A percentile compares a stretch with the other conserved stretches of the same genome.
Conservation (phyloP, 2,797 vertebrate genomes). For the Merluccius polli region DNA sequence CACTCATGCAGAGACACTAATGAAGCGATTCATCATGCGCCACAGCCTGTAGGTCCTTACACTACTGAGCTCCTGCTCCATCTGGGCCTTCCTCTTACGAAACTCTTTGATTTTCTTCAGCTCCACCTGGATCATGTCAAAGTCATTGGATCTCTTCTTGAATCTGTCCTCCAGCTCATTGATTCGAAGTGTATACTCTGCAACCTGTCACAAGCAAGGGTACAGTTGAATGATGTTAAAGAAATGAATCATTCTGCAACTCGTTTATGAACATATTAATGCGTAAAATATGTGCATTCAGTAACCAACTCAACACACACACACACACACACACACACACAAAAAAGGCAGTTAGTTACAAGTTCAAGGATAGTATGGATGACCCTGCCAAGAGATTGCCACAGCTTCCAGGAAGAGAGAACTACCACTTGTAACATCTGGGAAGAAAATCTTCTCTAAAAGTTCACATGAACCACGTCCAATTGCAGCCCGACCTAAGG, state of each 20-base stretch:
- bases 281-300: conserved; percentile 7
- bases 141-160: conserved; percentile 72
- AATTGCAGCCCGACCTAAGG: conserved; percentile 35
- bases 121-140: conserved; percentile 74
- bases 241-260: background rate
- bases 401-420: conserved; percentile 40
- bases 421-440: conserved; percentile 33
- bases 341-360: conserved; percentile 21
- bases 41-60: too few species aligned
- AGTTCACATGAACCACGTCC: conserved; percentile 47
- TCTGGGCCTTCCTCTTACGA: conserved; percentile 68
- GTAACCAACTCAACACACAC: background rate
- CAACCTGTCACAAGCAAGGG: conserved; percentile 61
- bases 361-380: conserved; percentile 39
- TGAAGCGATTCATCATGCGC: too few species aligned
- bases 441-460: conserved; percentile 36
- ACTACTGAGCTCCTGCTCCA: conserved; percentile 81
- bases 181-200: conserved; percentile 66
- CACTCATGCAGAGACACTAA: background rate
- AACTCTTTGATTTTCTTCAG: conserved; percentile 76
- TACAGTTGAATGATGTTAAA: conserved; percentile 6
- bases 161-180: conserved; percentile 75
- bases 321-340: too few species aligned
- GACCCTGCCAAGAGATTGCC: conserved; percentile 31
- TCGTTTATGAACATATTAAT: background rate